A percentile compares a stretch with the other conserved stretches of the same genome.
These are phyloP conservation scores for Dicyrtomina minuta DNA, from an alignment of 2,888 invertebrate genomes.

Conservation along the genomic window DNA sequence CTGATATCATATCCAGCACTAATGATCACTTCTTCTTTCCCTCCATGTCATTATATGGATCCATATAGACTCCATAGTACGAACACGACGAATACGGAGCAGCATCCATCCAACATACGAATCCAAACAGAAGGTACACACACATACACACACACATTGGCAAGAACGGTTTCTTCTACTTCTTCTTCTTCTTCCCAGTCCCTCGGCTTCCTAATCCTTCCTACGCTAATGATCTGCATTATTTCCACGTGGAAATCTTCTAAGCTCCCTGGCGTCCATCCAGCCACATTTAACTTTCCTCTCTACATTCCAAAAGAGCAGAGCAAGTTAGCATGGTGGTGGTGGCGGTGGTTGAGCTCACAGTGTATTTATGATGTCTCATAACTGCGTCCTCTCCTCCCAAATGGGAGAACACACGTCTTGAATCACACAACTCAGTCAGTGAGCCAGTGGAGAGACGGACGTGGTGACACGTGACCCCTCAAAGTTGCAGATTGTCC, in stretches of 20 bases:
- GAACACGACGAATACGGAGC: too few species aligned
- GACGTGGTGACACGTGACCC: slow-evolving; percentile 6
- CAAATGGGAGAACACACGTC: too few species aligned
- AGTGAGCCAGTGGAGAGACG: background rate
- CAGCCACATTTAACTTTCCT: slow-evolving; percentile 20
- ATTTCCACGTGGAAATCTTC: slow-evolving; percentile 34
- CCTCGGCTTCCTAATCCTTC: slow-evolving; percentile 15
- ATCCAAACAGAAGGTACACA: slow-evolving; percentile 10
- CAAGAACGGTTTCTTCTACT: slow-evolving; percentile 3
- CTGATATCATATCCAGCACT: slow-evolving; percentile 45
- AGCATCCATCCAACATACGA: too few species aligned
- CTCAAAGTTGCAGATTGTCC: slow-evolving; percentile 8
- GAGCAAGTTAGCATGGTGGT: too few species aligned
- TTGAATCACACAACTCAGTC: background rate
- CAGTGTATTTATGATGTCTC: background rate
- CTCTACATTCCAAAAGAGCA: background rate
- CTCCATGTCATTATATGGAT: slow-evolving; percentile 1
- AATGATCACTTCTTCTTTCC: slow-evolving; percentile 51
- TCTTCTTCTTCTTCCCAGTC: slow-evolving; percentile 37
- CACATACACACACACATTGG: too few species aligned
- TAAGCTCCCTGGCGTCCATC: slow-evolving; percentile 13
- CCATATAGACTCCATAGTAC: slow-evolving; percentile 6
- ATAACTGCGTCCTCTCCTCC: background rate
- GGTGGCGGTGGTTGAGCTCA: background rate
- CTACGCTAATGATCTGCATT: slow-evolving; percentile 36